A percentile compares a stretch with the other conserved stretches of the same genome.
Evolutionary conservation across 2,888 invertebrate genomes (phyloP).

Genomic region (Microchrysa polita): DNA sequence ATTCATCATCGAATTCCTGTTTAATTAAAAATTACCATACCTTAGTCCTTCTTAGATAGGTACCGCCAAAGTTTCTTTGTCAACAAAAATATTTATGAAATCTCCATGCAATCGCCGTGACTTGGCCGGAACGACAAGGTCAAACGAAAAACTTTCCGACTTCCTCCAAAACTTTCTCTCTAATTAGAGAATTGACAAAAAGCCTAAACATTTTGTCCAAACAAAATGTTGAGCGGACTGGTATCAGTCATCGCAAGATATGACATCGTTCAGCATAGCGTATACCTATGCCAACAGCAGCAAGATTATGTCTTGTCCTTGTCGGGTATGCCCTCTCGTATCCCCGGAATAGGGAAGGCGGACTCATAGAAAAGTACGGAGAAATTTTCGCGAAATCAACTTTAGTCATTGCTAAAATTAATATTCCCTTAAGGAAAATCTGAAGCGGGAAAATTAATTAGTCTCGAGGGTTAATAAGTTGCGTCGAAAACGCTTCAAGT

Average conservation of each 20-base stretch:
- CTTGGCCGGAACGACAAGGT: background rate
- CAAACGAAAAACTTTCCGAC: background rate
- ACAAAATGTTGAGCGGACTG: too few species aligned
- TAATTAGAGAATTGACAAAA: slow-evolving; percentile 30
- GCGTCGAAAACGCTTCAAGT: slow-evolving; percentile 9
- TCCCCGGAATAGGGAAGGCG: too few species aligned
- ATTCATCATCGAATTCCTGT: background rate
- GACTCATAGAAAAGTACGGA: too few species aligned
- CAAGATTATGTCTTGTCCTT: background rate
- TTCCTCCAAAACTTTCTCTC: slow-evolving; percentile 4
- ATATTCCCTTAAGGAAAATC: slow-evolving; percentile 38
- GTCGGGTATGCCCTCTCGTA: too few species aligned
- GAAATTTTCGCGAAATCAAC: slow-evolving; percentile 19
- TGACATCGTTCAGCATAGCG: slow-evolving; percentile 3
- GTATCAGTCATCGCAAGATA: too few species aligned
- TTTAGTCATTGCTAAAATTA: slow-evolving; percentile 41
- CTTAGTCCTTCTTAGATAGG: background rate
- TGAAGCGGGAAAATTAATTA: slow-evolving; percentile 41
- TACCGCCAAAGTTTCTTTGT: background rate
- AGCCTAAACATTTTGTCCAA: slow-evolving; percentile 13
- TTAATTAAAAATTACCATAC: background rate
- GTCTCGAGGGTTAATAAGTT: slow-evolving; percentile 42
- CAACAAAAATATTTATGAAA: background rate
- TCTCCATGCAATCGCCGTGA: background rate
- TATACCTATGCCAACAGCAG: background rate